phyloP scores from a whole-genome alignment of 1,140 invertebrate species.

The Apolygus lucorum region DNA sequence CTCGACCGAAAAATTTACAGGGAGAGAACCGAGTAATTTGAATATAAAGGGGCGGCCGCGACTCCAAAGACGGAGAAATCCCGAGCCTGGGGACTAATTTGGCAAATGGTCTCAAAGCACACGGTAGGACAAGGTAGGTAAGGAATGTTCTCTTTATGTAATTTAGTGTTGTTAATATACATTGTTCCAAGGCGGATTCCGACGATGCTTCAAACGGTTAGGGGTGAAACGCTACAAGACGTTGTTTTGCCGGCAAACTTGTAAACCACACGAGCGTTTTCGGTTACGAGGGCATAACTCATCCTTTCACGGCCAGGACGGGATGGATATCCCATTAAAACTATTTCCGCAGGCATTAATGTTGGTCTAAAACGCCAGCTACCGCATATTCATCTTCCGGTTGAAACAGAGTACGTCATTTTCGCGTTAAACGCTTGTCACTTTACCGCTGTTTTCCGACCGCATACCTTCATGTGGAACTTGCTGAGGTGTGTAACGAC shows the following conservation, averaged over 20 bases:
- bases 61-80: neutral
- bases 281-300: neutral
- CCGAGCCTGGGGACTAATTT: neutral
- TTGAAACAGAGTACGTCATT: too few relatives aligned
- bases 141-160: slow-evolving; percentile 9
- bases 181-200: neutral
- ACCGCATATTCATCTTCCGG: too few relatives aligned
- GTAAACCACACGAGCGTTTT: slow-evolving; percentile 1
- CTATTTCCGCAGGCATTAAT: too few relatives aligned
- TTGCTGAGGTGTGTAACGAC: too few relatives aligned
- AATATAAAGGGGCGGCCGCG: neutral
- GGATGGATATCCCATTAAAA: too few relatives aligned
- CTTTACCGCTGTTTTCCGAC: too few relatives aligned
- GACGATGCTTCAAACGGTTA: neutral
- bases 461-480: too few relatives aligned
- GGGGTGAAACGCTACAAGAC: neutral
- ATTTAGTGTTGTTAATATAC: slow-evolving; percentile 13
- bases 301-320: too few relatives aligned
- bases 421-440: too few relatives aligned
- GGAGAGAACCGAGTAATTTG: neutral
- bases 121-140: neutral
- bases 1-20: too few relatives aligned
- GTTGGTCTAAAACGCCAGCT: too few relatives aligned
- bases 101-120: neutral
- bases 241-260: neutral